Evolutionary conservation across 30 jellyfish, hydroid and myxozoan genomes (phyloP).

Genomic region (Hydractinia echinata): DNA sequence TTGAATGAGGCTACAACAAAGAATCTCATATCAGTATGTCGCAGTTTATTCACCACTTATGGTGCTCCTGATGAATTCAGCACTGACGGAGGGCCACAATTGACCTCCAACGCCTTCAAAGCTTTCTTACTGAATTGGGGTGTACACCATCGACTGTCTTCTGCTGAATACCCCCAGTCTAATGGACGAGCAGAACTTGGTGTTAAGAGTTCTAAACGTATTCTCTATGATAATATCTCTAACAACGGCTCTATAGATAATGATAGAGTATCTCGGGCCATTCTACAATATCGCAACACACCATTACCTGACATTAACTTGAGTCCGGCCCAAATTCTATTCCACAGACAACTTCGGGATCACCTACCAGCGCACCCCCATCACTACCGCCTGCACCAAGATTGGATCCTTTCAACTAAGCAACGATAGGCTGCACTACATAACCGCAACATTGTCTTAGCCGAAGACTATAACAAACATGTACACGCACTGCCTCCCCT

Average conservation of each 20-base stretch:
- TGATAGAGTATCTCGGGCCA: conserved; percentile 14
- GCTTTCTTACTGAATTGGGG: conserved; percentile 5
- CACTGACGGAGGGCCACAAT: conserved; percentile 27
- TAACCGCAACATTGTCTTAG: no score
- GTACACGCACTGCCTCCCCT: no score
- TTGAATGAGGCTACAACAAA: not conserved
- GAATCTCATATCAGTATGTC: not conserved
- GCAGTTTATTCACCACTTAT: not conserved
- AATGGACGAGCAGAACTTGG: conserved; percentile 26
- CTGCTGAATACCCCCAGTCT: conserved; percentile 27
- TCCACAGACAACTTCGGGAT: conserved; percentile 26
- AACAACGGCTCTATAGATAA: conserved; percentile 6
- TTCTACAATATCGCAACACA: conserved; percentile 24
- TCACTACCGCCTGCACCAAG: not conserved
- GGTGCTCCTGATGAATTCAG: conserved; percentile 30
- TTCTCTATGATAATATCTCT: not conserved
- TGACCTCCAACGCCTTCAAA: not conserved
- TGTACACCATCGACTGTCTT: conserved; percentile 4
- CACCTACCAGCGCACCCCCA: conserved; percentile 8
- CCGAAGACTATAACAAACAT: no score
- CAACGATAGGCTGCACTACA: not conserved
- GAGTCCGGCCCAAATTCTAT: conserved; percentile 24
- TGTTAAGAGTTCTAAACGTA: not conserved
- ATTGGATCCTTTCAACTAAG: not conserved
- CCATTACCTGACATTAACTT: conserved; percentile 10